Conservation (phyloP, 2,797 vertebrate genomes). For the Thaleichthys pacificus region DNA sequence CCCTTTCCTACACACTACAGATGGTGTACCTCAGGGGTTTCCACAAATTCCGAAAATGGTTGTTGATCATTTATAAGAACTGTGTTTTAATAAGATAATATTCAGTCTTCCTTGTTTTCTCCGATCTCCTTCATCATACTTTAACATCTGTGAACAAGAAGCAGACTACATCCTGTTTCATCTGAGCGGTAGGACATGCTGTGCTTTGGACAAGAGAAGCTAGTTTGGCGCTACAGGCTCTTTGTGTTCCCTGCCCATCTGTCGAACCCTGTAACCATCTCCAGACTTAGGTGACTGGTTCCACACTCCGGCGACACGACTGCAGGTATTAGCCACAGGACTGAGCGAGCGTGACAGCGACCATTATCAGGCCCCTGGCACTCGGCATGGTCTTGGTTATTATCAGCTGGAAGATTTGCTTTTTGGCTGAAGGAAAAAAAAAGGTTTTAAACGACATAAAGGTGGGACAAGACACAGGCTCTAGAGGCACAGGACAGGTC, state of each 20-base stretch:
- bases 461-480: conserved; percentile 18
- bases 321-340: conserved; percentile 50
- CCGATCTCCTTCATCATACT: no score
- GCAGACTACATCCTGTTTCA: not conserved
- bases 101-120: no score
- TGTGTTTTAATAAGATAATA: no score
- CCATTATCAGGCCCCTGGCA: conserved; percentile 52
- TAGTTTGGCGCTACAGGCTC: conserved; percentile 23
- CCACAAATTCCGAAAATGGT: no score
- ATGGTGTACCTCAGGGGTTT: no score
- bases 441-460: conserved; percentile 34
- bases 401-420: conserved; percentile 49
- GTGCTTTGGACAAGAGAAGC: not conserved
- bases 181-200: not conserved
- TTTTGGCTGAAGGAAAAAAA: conserved; percentile 40
- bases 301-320: conserved; percentile 48
- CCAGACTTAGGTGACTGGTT: conserved; percentile 40
- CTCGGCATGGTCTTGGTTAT: conserved; percentile 50
- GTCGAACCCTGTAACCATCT: conserved; percentile 31
- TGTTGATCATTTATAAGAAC: no score
- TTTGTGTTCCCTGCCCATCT: conserved; percentile 36
- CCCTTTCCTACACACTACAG: no score
- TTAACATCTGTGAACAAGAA: not conserved
- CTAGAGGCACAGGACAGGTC: conserved; percentile 34
- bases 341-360: conserved; percentile 59